Percentiles rank a stretch among this genome's conserved stretches.
Conservation (phyloP, 2,113 vertebrate species). For the Arizona elegans region DNA sequence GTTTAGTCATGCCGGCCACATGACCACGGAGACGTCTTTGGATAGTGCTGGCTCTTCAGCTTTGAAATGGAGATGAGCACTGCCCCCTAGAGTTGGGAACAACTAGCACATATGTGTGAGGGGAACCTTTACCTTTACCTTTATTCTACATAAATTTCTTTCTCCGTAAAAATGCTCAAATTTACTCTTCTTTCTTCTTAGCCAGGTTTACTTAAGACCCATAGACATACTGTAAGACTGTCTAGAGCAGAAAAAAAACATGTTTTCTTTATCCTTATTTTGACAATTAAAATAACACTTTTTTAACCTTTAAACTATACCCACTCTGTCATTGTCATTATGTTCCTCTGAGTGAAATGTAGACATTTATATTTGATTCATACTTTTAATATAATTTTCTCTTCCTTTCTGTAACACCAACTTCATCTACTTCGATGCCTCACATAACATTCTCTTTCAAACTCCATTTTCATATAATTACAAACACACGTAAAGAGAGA, state of each 20-base stretch:
- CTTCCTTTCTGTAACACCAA: conserved; percentile 19
- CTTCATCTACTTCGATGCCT: neutral
- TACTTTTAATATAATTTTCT: neutral
- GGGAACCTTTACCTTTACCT: no score
- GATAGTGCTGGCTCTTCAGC: no score
- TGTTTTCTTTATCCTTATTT: neutral
- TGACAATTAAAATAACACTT: neutral
- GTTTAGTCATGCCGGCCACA: no score
- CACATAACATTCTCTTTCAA: neutral
- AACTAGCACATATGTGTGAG: no score
- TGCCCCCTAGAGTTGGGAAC: no score
- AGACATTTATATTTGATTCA: neutral
- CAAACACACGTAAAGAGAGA: neutral
- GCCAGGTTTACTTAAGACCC: neutral
- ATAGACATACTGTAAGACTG: neutral
- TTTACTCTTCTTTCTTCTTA: neutral
- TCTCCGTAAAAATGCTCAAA: neutral
- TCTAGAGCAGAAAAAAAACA: conserved; percentile 12
- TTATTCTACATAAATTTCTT: neutral
- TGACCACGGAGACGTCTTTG: no score
- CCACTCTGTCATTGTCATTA: conserved; percentile 14
- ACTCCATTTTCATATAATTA: neutral
- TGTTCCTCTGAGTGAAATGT: neutral
- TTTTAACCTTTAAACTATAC: neutral
- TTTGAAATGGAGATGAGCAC: no score